Evolutionary conservation across 2,113 vertebrate genomes (phyloP).

Genomic region (Rhea americana): DNA sequence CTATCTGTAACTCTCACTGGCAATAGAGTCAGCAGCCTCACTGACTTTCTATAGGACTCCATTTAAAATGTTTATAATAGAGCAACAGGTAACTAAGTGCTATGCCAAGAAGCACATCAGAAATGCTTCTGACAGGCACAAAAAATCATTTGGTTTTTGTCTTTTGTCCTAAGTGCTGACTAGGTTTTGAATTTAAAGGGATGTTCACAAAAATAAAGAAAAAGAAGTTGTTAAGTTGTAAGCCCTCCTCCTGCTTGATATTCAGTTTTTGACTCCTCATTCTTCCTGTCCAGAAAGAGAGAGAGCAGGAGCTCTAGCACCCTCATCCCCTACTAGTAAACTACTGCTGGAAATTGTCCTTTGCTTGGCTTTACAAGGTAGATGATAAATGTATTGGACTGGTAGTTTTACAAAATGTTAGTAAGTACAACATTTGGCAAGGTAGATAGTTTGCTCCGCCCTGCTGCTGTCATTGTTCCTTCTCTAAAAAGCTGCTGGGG

Average conservation of each 20-base stretch:
- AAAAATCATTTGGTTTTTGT: neutral
- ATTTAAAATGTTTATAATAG: neutral
- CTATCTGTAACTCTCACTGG: neutral
- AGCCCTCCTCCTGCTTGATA: neutral
- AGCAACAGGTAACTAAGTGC: conserved; percentile 8
- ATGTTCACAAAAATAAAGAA: neutral
- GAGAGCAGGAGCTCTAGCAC: no score
- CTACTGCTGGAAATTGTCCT: neutral
- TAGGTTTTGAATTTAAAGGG: neutral
- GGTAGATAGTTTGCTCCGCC: neutral
- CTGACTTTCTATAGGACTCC: conserved; percentile 5
- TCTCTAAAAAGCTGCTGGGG: neutral
- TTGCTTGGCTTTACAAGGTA: neutral
- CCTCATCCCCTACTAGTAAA: neutral
- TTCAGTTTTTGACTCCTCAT: neutral
- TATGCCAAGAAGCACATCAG: neutral
- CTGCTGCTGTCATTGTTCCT: neutral
- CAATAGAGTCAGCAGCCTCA: neutral
- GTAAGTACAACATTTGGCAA: neutral
- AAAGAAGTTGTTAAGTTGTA: neutral
- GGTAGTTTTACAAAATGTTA: neutral
- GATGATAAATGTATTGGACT: neutral
- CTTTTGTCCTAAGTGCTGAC: neutral
- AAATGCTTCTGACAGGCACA: conserved; percentile 12
- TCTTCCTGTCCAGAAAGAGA: neutral